phyloP scores from a whole-genome alignment of 1,140 invertebrate species.

The Euwallacea similis region DNA sequence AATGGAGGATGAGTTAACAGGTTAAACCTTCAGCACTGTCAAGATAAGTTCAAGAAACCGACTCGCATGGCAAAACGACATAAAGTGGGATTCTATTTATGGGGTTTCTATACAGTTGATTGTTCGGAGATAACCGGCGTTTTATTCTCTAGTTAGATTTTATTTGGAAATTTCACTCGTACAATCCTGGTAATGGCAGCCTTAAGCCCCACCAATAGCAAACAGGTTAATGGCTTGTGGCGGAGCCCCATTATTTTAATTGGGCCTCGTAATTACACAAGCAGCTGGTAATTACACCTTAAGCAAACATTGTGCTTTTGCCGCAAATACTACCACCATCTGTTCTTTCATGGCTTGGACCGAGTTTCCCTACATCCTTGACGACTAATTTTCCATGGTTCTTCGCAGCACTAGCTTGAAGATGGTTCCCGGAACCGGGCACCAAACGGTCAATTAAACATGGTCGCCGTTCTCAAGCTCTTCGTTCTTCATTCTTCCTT shows the following conservation, averaged over 20 bases:
- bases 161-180: too few species aligned
- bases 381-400: too few species aligned
- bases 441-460: conserved; percentile 4
- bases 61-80: conserved; percentile 20
- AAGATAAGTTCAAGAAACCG: conserved; percentile 28
- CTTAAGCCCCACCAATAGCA: neutral
- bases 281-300: neutral
- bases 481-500: neutral
- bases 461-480: neutral
- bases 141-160: too few species aligned
- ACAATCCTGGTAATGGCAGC: too few species aligned
- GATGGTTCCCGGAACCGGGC: conserved; percentile 2
- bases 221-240: conserved; percentile 12
- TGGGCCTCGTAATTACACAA: conserved; percentile 1
- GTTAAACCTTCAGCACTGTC: conserved; percentile 19
- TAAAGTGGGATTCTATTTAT: conserved; percentile 14
- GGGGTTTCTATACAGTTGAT: conserved; percentile 2
- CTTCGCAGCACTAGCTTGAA: too few species aligned
- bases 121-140: neutral
- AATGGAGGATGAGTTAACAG: conserved; percentile 23
- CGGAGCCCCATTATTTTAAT: conserved; percentile 12
- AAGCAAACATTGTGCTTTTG: neutral
- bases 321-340: too few species aligned
- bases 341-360: too few species aligned
- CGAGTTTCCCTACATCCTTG: too few species aligned